Evolutionary conservation across 1,140 invertebrate species (phyloP).

Genomic region (Choristoneura fumiferana): DNA sequence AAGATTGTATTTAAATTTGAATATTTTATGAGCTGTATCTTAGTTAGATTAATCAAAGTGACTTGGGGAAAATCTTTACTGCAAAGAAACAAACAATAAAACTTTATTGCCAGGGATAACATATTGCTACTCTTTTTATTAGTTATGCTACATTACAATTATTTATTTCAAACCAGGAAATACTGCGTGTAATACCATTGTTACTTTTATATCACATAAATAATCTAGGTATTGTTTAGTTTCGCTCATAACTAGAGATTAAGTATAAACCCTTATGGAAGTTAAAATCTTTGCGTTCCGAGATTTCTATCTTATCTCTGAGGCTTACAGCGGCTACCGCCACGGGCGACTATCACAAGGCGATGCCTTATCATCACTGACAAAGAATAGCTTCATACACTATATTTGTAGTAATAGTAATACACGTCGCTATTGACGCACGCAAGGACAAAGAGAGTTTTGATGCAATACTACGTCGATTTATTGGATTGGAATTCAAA

Average conservation of each 20-base stretch:
- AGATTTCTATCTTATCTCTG: conserved; percentile 34
- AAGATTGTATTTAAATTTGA: too few relatives aligned
- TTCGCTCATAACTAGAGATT: conserved; percentile 4
- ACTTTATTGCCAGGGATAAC: too few relatives aligned
- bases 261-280: conserved; percentile 8
- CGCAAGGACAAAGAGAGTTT: conserved; percentile 11
- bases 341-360: conserved; percentile 25
- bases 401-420: background rate
- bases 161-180: too few relatives aligned
- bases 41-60: too few relatives aligned
- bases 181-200: too few relatives aligned
- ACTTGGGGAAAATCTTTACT: too few relatives aligned
- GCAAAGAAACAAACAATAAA: too few relatives aligned
- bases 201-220: background rate
- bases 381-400: conserved; percentile 31
- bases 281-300: conserved; percentile 19
- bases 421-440: background rate
- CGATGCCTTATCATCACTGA: conserved; percentile 36
- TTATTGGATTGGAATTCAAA: background rate
- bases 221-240: conserved; percentile 7
- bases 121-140: too few relatives aligned
- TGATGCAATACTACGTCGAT: background rate
- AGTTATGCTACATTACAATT: too few relatives aligned
- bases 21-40: too few relatives aligned
- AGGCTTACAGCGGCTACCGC: conserved; percentile 22